Base-by-base conservation (phyloP, 2,113 vertebrate species). In the Brienomyrus brachyistius region DNA sequence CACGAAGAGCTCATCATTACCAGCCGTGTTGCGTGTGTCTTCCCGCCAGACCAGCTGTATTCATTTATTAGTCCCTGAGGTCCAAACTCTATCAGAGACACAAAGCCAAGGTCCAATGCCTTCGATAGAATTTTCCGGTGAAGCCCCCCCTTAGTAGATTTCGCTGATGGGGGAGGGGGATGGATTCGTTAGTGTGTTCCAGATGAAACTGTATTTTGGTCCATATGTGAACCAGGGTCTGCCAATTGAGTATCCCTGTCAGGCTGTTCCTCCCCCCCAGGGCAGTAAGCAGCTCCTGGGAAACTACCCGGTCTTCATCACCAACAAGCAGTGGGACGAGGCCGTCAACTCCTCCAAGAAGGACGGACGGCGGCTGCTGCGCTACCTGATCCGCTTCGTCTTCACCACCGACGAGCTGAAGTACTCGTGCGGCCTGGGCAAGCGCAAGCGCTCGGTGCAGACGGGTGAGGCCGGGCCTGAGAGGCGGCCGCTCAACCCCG, bases 321-420 rank as follows among this genome's bases (percentile, higher is more conserved):
- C 97, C 77, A 99, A 98, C 93, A 99, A 99, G 95, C 98, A 99
- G 94, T 99, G 98, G 98, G 98, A 99, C 35, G 98, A 99, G 94
- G 98, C 98, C 9, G 98, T 99, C 91, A 99, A 99, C 94, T 99
- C 98, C 54, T 99, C 98, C 50, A 99, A 99, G 96, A 99, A 99
- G 94, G 98, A 99, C 0, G 98, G 98, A 91, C 93, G 98, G 8
- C 96, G 98, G 90, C 97, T 99, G 92, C 97, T 99, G 89, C 98
- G 98, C 91, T 99, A 99, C 97, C 97, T 99, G 95, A 99, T 99
- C 94, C 97, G 98, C 96, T 99, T 98, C 92, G 97, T 99, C 95
- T 99, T 99, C 96, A 98, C 97, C 92, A 99, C 98, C 54, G 98
- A 99, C 93, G 98, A 99, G 96, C 97, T 99, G 93, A 99, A 99